Evolutionary conservation across 2,113 vertebrate species (phyloP), one percentile per base, ranked within the genome.

Genomic region (Telmatochromis brachygnathus): DNA sequence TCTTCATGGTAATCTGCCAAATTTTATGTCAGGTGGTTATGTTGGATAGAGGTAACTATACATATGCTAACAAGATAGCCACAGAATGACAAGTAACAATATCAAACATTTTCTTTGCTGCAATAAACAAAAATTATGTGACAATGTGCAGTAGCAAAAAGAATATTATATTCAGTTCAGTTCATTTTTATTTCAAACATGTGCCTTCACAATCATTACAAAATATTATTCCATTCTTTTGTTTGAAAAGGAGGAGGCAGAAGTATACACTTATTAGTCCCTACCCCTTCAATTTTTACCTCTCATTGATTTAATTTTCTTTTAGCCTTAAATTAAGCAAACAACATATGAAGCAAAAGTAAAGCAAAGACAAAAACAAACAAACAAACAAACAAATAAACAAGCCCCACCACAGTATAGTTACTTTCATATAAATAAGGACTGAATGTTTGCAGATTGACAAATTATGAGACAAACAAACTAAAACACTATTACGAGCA

Each of bases 1-100:
- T 94, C 86, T 93, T 83, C 87, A 97, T 96, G 83, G 79, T 92
- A 82, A 97, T 93, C 97, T 98, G 90, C 54, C 9, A 84, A 60
- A 28, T 75, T 75, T 47, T 49, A 19, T 62, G 15, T 17, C 14
- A 19, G 54, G 1, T 53, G 17, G 47, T 79, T 53, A 47, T 75
- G 15, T 19, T 49, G 9, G 15, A 45, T 45, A 73, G 68, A 26
- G 5, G 9, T 0, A 47, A 47, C 23, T 75, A 17, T 17, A 28
- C 68, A 73, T 3, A 1, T 70, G 13, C 7, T 39, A 23, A 8
- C n/a, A 42, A 23, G 37, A 14, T 17, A 45, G 39, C 21, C 37
- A 45, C 39, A 45, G 23, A 45, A 3, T 45, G 21, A 9, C 21
- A 73, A 45, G 14, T 7, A 47, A 47, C 13, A 70, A 45, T 23